A percentile compares a stretch with the other conserved stretches of the same genome.
Evolutionary conservation across 2,113 vertebrate species (phyloP).

Genomic region (Physeter macrocephalus): DNA sequence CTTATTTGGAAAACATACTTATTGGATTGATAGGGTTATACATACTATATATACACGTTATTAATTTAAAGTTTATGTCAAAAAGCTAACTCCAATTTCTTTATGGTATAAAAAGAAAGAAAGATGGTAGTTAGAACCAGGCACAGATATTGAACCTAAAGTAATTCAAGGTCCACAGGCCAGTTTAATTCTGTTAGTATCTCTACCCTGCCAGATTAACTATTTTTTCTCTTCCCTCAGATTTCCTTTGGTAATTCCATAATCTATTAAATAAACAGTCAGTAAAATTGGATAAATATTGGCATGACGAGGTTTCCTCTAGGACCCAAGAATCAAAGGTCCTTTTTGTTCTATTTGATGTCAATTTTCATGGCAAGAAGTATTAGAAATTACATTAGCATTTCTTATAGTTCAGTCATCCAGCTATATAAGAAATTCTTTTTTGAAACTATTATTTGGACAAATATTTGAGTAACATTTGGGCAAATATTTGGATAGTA

Average conservation of each 20-base stretch:
- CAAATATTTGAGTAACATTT: background rate
- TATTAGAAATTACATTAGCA: background rate
- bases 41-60: background rate
- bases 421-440: background rate
- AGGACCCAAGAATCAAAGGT: background rate
- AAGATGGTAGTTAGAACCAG: background rate
- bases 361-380: background rate
- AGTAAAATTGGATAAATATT: background rate
- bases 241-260: background rate
- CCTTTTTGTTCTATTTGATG: background rate
- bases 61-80: background rate
- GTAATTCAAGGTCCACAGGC: background rate
- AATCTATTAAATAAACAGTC: background rate
- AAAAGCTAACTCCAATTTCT: background rate
- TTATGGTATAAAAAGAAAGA: background rate
- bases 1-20: background rate
- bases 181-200: background rate
- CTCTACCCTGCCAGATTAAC: fast-evolving
- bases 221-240: background rate
- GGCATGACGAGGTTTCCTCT: background rate
- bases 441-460: background rate
- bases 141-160: background rate
- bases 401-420: background rate
- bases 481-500: background rate
- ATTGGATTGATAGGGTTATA: fast-evolving